phyloP scores from a whole-genome alignment of 2,888 invertebrate species.

The Odontocerum albicorne region DNA sequence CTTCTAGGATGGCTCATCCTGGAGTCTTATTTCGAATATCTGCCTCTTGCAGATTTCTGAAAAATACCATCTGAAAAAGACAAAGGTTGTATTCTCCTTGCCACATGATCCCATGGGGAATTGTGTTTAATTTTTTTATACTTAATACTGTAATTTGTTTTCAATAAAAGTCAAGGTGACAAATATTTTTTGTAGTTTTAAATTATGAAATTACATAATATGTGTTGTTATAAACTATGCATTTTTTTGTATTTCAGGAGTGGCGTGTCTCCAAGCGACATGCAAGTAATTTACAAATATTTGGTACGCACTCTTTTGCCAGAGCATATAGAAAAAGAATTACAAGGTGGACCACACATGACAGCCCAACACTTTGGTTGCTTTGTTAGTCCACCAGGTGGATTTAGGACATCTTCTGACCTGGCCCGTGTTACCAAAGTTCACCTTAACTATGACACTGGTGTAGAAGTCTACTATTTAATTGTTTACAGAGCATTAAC shows the following conservation, averaged over 20 bases:
- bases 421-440: constrained; percentile 70
- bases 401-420: constrained; percentile 49
- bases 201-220: no score
- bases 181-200: no score
- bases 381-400: constrained; percentile 52
- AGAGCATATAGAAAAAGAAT: constrained; percentile 70
- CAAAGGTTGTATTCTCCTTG: no score
- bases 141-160: no score
- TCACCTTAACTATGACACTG: constrained; percentile 62
- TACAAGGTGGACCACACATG: constrained; percentile 67
- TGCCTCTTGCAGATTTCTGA: no score
- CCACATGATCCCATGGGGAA: no score
- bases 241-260: constrained; percentile 64
- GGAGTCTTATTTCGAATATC: no score
- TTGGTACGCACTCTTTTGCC: constrained; percentile 78
- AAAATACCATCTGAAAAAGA: no score
- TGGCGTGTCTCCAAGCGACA: constrained; percentile 79
- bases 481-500: constrained; percentile 84
- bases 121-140: no score
- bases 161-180: no score
- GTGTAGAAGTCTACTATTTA: constrained; percentile 68
- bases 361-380: constrained; percentile 54
- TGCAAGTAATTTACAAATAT: constrained; percentile 88
- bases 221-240: neutral
- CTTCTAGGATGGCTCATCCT: no score